Evolutionary conservation across 2,888 invertebrate genomes (phyloP).

Genomic region (Lasius platythorax): DNA sequence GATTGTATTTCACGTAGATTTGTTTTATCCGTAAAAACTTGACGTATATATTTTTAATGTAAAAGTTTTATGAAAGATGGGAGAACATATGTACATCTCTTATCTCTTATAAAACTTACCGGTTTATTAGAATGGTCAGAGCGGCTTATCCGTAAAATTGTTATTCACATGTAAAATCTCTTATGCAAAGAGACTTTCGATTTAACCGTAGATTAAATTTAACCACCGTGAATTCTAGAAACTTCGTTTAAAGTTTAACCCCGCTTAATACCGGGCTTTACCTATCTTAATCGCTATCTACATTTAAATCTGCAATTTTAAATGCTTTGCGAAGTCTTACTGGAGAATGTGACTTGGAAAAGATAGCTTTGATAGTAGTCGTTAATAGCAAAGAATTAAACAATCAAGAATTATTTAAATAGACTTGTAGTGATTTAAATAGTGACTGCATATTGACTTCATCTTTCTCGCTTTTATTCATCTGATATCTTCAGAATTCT

Average conservation of each 20-base stretch:
- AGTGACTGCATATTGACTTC: not conserved
- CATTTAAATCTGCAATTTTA: slow-evolving; percentile 49
- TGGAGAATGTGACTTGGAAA: slow-evolving; percentile 1
- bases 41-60: not conserved
- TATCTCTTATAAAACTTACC: not conserved
- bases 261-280: slow-evolving; percentile 40
- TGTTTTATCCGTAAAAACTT: not conserved
- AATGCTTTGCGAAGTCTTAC: not conserved
- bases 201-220: slow-evolving; percentile 49
- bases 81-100: not conserved
- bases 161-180: slow-evolving; percentile 30
- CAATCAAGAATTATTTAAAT: slow-evolving; percentile 6
- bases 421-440: not conserved
- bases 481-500: not conserved
- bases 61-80: not conserved
- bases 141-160: slow-evolving; percentile 1
- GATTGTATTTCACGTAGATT: not conserved
- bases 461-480: not conserved
- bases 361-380: not conserved
- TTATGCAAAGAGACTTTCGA: slow-evolving; percentile 41
- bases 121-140: not conserved
- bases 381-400: slow-evolving; percentile 5
- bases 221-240: slow-evolving; percentile 46
- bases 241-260: slow-evolving; percentile 51
- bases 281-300: slow-evolving; percentile 49